These are phyloP conservation scores for Lepidonotus clava DNA, from an alignment of 2,888 invertebrate species.

Conservation along the genomic window DNA sequence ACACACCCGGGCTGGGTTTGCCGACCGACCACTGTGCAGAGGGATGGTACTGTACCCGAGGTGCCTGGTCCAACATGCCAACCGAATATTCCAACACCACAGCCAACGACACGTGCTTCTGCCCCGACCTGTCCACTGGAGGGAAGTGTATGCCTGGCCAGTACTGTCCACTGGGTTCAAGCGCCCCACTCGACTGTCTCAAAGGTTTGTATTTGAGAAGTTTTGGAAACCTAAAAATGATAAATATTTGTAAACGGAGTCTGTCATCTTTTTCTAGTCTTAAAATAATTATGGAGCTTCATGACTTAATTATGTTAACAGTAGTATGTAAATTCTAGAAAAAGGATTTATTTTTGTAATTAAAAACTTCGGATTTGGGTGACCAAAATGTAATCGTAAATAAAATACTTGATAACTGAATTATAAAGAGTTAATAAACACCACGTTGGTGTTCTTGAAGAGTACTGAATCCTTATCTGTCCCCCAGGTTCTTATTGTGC, in stretches of 20 bases:
- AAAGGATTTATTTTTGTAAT: too few relatives aligned
- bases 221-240: background rate
- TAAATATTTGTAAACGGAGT: background rate
- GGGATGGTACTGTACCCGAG: slow-evolving; percentile 78
- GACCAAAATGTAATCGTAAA: background rate
- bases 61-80: slow-evolving; percentile 74
- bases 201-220: background rate
- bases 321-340: too few relatives aligned
- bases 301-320: too few relatives aligned
- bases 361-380: too few relatives aligned
- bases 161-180: slow-evolving; percentile 76
- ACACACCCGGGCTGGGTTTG: slow-evolving; percentile 66
- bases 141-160: slow-evolving; percentile 75
- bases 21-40: slow-evolving; percentile 71
- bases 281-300: too few relatives aligned
- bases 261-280: too few relatives aligned
- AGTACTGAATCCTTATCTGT: background rate
- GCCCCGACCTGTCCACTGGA: slow-evolving; percentile 74
- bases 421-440: too few relatives aligned
- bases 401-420: background rate
- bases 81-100: slow-evolving; percentile 73
- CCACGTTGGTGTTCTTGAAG: background rate
- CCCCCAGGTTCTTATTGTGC: slow-evolving; percentile 74
- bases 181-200: slow-evolving; percentile 70
- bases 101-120: slow-evolving; percentile 69